A percentile compares a stretch with the other conserved stretches of the same genome.
Evolutionary conservation across 2,113 vertebrate species (phyloP).

Genomic region (Calyptomena viridis): DNA sequence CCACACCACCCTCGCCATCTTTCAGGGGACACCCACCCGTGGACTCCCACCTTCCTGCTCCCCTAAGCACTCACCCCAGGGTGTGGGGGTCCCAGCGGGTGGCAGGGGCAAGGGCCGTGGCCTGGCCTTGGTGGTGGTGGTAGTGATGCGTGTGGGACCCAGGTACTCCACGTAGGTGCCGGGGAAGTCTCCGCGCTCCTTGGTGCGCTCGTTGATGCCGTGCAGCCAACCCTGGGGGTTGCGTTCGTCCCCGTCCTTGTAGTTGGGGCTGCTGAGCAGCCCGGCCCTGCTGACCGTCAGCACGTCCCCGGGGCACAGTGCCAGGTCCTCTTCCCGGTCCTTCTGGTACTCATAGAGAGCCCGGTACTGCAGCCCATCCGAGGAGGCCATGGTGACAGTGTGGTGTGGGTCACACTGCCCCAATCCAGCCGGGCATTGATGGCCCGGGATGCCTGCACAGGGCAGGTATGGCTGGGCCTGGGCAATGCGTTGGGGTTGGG

Average conservation of each 20-base stretch:
- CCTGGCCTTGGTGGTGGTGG: slow-evolving; percentile 64
- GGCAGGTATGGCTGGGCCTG: background rate
- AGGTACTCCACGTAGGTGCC: slow-evolving; percentile 84
- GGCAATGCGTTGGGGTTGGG: fast-evolving
- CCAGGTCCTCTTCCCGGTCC: slow-evolving; percentile 79
- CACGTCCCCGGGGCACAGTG: slow-evolving; percentile 77
- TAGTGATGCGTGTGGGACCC: slow-evolving; percentile 53
- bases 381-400: slow-evolving; percentile 61
- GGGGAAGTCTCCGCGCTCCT: slow-evolving; percentile 81
- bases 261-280: slow-evolving; percentile 61
- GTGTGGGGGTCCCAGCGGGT: background rate
- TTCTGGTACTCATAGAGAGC: slow-evolving; percentile 82
- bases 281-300: slow-evolving; percentile 73
- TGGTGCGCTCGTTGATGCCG: slow-evolving; percentile 81
- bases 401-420: background rate
- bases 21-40: background rate
- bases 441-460: fast-evolving
- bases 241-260: slow-evolving; percentile 78
- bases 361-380: slow-evolving; percentile 80
- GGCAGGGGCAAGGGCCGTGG: slow-evolving; percentile 71
- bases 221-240: slow-evolving; percentile 80
- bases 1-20: background rate
- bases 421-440: fast-evolving
- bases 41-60: background rate
- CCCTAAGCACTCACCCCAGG: slow-evolving; percentile 71